A percentile compares a stretch with the other conserved stretches of the same genome.
phyloP scores from a whole-genome alignment of 2,888 invertebrate genomes.

The Elmis aenea region DNA sequence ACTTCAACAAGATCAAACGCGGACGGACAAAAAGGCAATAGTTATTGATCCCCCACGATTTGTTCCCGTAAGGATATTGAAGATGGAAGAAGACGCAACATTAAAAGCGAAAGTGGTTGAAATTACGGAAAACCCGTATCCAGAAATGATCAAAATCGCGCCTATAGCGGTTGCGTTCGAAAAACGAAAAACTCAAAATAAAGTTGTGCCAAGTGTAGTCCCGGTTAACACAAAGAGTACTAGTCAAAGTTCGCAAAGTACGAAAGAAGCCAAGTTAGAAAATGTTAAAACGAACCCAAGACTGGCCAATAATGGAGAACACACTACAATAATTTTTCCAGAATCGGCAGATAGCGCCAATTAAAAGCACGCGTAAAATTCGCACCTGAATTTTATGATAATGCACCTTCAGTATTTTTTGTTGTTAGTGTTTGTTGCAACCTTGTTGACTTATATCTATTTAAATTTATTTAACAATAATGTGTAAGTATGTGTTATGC shows the following conservation, averaged over 20 bases:
- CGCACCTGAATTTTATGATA: no score
- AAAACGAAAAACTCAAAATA: slow-evolving; percentile 8
- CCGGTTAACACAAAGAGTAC: not conserved
- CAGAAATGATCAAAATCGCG: slow-evolving; percentile 40
- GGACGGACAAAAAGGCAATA: slow-evolving; percentile 5
- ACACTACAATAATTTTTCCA: slow-evolving; percentile 8
- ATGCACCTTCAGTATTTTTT: no score
- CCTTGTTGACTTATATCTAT: no score
- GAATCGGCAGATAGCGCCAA: not conserved
- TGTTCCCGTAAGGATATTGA: slow-evolving; percentile 32
- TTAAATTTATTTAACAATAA: slow-evolving; percentile 7
- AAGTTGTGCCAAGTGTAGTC: not conserved
- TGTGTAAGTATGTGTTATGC: not conserved
- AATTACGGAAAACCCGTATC: slow-evolving; percentile 34
- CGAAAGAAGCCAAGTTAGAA: not conserved
- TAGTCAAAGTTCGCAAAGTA: not conserved
- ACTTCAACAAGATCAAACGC: slow-evolving; percentile 32
- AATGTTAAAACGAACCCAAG: not conserved
- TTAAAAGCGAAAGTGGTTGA: slow-evolving; percentile 43
- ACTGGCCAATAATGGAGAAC: not conserved
- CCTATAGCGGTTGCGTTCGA: slow-evolving; percentile 36
- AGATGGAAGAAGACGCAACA: slow-evolving; percentile 35
- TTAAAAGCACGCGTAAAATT: no score
- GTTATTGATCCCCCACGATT: slow-evolving; percentile 2
- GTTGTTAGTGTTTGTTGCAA: no score